Evolutionary conservation across 2,113 vertebrate species (phyloP), one percentile per base, ranked within the genome.

Genomic region (Gambusia affinis): DNA sequence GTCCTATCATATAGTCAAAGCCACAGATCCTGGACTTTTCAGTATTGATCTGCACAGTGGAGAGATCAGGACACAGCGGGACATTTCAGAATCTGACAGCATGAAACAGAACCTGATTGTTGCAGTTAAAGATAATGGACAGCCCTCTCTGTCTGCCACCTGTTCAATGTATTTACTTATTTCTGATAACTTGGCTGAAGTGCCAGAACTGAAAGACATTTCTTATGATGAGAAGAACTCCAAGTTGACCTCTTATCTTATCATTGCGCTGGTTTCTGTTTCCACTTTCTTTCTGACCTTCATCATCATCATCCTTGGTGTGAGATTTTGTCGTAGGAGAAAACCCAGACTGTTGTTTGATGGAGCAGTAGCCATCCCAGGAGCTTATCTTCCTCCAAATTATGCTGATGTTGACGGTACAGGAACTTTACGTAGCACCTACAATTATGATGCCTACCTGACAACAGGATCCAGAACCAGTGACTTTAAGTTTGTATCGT

Each of bases 31-130:
- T 22, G 67, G 67, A 70, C 67, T 70, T 70, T 70, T 70, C 67
- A 57, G 1, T 35, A 70, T 70, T n/a, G 67, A 30, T 57, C 8
- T 70, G 4, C 67, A 70, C 47, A 70, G 67, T 24, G 67, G 67
- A 54, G 67, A 70, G 12, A 70, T 70, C 47, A 70, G 67, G 47
- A 70, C 67, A 19, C 69, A 71, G 57, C 69, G 57, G 33, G 54
- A 68, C 66, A 30, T 68, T 51, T 30, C 17, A 4, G 28, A 90
- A 66, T 81, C 73, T 75, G 93, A 94, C 8, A 73, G 68, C 0
- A 90, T 93, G 84, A 95, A 68, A 68, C 67, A 68, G 67, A 68
- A 68, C 44, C 67, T 68, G 19, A 68, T 68, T 33, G 67, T 68
- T 17, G 17, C 67, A 54, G 67, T 68, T 44, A 68, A 68, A 68